Evolutionary conservation across 2,113 vertebrate species (phyloP).

Genomic region (Pagrus major): DNA sequence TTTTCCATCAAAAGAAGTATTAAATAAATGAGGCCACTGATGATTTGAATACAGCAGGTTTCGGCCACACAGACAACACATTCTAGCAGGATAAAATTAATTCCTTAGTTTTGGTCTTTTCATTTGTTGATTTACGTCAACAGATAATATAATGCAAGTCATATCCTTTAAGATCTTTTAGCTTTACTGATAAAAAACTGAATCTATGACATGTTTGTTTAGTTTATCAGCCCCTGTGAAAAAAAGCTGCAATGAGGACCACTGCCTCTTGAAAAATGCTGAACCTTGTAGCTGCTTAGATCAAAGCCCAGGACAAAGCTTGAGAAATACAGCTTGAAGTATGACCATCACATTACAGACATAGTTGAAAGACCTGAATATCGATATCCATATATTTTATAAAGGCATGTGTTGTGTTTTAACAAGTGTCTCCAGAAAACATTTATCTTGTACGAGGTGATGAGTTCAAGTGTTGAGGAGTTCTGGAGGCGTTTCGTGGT

Average conservation of each 20-base stretch:
- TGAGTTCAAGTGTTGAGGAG: constrained; percentile 81
- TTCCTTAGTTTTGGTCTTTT: constrained; percentile 14
- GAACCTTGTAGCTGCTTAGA: constrained; percentile 25
- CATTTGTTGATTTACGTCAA: constrained; percentile 8
- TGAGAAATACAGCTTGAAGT: constrained; percentile 68
- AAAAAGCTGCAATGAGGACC: constrained; percentile 29
- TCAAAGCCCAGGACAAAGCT: constrained; percentile 46
- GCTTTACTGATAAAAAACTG: constrained; percentile 8
- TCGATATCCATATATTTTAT: constrained; percentile 80
- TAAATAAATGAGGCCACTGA: background rate
- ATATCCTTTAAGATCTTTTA: constrained; percentile 14
- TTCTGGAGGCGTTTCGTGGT: constrained; percentile 74
- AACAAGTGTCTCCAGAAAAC: constrained; percentile 89
- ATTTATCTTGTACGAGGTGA: constrained; percentile 87
- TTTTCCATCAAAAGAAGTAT: background rate
- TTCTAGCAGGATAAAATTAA: background rate
- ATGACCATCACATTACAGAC: constrained; percentile 82
- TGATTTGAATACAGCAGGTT: background rate
- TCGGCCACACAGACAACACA: background rate
- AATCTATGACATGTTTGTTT: background rate
- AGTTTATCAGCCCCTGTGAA: constrained; percentile 13
- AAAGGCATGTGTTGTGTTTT: constrained; percentile 97
- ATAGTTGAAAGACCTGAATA: constrained; percentile 99
- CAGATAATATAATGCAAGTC: background rate
- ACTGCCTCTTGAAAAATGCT: constrained; percentile 26